Base-by-base conservation (phyloP, 2,113 vertebrate species). In the Zosterops japonicus region DNA sequence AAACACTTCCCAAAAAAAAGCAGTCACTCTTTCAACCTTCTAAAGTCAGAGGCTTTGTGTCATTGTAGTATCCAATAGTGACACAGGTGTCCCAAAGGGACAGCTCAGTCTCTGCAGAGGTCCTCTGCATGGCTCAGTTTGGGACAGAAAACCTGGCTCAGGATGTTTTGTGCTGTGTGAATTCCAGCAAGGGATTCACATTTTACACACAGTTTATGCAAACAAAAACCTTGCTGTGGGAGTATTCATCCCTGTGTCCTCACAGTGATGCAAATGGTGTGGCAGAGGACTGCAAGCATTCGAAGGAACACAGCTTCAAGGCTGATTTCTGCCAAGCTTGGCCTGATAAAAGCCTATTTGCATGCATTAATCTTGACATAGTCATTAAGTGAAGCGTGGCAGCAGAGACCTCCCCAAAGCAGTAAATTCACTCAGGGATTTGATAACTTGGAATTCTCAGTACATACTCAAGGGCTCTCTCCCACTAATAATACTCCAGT, bases 191-290 rank as follows among this genome's bases (percentile, higher is more conserved):
- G 49, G 44, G 29, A 39, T 14, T 25, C 2, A 9, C 25, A 7
- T 63, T 33, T 75, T 15, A 31, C 22, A 21, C 9, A 4, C 8
- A 18, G 5, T 7, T 53, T 20, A 21, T 6, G 52, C 63, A 69
- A 72, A 53, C 1, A 35, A 19, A 28, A 14, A 11, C 25, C 8
- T 22, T 31, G 55, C 68, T 71, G 1, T 9, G 25, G 44, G 69
- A 57, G 50, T 9, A 8, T 12, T 57, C 3, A 0, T 14, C 25
- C 13, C 47, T 5, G 0, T 41, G 60, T 68, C 10, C 64, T 71
- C 8, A 4, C 53, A 50, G 0, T 11, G 52, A 29, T 64, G 59
- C 57, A n/a, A 47, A 79, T 65, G 49, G 47, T 0, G 0, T 9
- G 39, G 77, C 87, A 61, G 41, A 74, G 60, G 24, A 56, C 44